Evolutionary conservation across 1,140 invertebrate species (phyloP).

Genomic region (Drosophila repletoides): DNA sequence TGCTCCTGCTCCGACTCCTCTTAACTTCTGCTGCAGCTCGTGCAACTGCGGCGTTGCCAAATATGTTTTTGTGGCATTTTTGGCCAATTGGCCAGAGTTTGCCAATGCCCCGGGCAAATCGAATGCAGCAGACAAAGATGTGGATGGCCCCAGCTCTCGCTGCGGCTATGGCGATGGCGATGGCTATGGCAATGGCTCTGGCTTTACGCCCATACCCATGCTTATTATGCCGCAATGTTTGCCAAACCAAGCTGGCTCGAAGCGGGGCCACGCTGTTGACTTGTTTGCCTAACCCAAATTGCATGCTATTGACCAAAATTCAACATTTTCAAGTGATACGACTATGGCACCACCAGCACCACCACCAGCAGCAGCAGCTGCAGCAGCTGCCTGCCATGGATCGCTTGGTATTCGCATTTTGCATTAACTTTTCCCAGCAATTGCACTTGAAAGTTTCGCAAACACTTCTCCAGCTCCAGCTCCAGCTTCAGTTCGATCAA

Average conservation of each 20-base stretch:
- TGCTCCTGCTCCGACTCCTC: not conserved
- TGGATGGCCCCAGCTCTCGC: slow-evolving; percentile 14
- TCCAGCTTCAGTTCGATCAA: slow-evolving; percentile 68
- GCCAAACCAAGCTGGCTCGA: slow-evolving; percentile 31
- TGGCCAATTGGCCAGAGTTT: slow-evolving; percentile 66
- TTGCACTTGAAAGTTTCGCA: slow-evolving; percentile 64
- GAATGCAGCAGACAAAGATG: slow-evolving; percentile 57
- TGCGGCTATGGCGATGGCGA: too few relatives aligned
- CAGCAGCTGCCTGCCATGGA: slow-evolving; percentile 30
- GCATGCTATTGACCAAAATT: slow-evolving; percentile 72
- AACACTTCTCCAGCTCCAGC: slow-evolving; percentile 55
- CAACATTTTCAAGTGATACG: slow-evolving; percentile 59
- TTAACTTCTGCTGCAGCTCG: slow-evolving; percentile 9
- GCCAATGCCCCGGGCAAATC: slow-evolving; percentile 50
- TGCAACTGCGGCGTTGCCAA: slow-evolving; percentile 51
- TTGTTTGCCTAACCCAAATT: slow-evolving; percentile 77
- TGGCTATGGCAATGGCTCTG: too few relatives aligned
- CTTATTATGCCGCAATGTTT: slow-evolving; percentile 77
- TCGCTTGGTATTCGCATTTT: slow-evolving; percentile 30
- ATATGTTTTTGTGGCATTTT: slow-evolving; percentile 79
- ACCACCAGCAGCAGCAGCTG: too few relatives aligned
- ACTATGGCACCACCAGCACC: too few relatives aligned
- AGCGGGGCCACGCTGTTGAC: slow-evolving; percentile 20
- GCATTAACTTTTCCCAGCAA: slow-evolving; percentile 36
- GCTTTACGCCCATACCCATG: too few relatives aligned